Evolutionary conservation across 1,140 invertebrate genomes (phyloP).

Genomic region (Anagrus nilaparvatae): DNA sequence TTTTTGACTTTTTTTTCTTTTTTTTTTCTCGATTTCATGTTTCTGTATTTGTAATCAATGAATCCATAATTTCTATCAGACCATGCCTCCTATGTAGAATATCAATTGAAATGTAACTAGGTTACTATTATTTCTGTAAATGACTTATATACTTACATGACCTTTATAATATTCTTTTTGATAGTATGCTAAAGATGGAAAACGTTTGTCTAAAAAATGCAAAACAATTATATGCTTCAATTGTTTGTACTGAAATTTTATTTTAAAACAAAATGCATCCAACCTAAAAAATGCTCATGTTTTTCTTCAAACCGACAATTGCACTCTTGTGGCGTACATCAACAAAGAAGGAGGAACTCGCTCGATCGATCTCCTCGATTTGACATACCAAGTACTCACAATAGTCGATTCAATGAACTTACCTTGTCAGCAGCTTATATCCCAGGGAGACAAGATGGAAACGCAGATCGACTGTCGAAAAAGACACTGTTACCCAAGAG

Average conservation of each 20-base stretch:
- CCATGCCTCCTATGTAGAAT: no score
- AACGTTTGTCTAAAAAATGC: constrained; percentile 18
- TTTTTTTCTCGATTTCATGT: no score
- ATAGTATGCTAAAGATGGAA: no score
- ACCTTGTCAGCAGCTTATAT: constrained; percentile 20
- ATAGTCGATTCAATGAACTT: constrained; percentile 22
- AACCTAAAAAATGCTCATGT: constrained; percentile 12
- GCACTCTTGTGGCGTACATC: constrained; percentile 21
- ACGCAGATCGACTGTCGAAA: constrained; percentile 23
- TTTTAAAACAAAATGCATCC: constrained; percentile 11
- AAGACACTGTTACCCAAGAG: constrained; percentile 22
- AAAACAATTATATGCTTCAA: constrained; percentile 19
- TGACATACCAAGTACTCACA: constrained; percentile 22
- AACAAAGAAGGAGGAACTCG: constrained; percentile 29
- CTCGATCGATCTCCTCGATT: constrained; percentile 21
- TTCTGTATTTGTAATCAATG: no score
- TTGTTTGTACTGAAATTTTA: constrained; percentile 11
- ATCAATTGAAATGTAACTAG: no score
- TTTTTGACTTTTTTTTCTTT: no score
- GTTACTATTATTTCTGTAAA: no score
- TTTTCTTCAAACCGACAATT: constrained; percentile 21
- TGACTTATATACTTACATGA: no score
- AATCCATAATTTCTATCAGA: no score
- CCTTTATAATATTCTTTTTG: no score
- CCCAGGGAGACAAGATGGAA: constrained; percentile 24